Evolutionary conservation across 2,113 vertebrate genomes (phyloP).

Genomic region (Tretioscincus oriximinensis): DNA sequence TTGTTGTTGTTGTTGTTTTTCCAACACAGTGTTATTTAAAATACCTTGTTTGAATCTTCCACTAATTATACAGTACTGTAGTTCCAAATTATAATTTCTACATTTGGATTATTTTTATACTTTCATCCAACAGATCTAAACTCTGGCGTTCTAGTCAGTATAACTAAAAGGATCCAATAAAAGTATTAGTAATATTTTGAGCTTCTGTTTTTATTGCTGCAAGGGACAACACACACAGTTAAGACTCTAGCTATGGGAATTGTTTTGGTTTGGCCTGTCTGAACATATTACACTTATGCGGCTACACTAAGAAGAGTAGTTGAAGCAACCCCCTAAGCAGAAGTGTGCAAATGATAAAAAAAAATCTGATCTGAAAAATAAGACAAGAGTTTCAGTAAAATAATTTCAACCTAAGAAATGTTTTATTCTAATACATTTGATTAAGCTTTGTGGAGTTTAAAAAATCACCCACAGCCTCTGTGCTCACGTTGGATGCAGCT

Average conservation of each 20-base stretch:
- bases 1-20: conserved; percentile 44
- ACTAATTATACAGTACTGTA: conserved; percentile 79
- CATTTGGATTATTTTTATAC: conserved; percentile 82
- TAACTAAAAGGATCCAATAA: conserved; percentile 75
- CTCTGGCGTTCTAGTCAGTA: conserved; percentile 85
- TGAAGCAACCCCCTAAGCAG: too few relatives aligned
- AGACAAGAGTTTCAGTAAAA: too few relatives aligned
- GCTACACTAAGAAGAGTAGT: too few relatives aligned
- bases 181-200: conserved; percentile 60
- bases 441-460: too few relatives aligned
- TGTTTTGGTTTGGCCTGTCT: not conserved
- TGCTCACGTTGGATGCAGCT: too few relatives aligned
- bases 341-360: too few relatives aligned
- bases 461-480: too few relatives aligned
- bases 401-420: too few relatives aligned
- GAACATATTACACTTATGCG: too few relatives aligned
- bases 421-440: not conserved
- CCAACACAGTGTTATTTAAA: conserved; percentile 77
- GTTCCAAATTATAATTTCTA: conserved; percentile 77
- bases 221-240: not conserved
- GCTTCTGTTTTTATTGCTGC: conserved; percentile 37
- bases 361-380: too few relatives aligned
- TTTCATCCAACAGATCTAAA: conserved; percentile 66
- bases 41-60: conserved; percentile 72
- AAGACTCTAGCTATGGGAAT: not conserved